phyloP scores from a whole-genome alignment of 2,113 vertebrate genomes.

The Thymallus thymallus region DNA sequence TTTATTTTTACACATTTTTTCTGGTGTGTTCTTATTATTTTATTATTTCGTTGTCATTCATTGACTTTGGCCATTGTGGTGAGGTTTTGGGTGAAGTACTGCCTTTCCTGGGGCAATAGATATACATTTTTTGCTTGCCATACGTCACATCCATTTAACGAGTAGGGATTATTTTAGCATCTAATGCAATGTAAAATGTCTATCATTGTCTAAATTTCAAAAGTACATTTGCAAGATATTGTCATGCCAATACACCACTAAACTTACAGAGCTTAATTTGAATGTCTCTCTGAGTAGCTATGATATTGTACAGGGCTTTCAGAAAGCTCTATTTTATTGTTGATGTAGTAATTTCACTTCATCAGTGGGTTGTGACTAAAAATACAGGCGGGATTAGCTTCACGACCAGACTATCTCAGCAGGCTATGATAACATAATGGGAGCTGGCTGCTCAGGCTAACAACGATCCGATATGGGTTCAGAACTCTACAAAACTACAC shows the following conservation, averaged over 20 bases:
- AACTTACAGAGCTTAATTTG: conserved; percentile 57
- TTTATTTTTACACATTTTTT: neutral
- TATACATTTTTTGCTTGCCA: neutral
- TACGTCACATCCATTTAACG: conserved; percentile 22
- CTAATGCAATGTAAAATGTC: conserved; percentile 44
- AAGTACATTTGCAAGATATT: conserved; percentile 45
- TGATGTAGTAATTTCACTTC: conserved; percentile 76
- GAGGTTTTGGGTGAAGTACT: neutral
- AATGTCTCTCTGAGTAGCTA: conserved; percentile 54
- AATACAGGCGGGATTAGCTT: conserved; percentile 76
- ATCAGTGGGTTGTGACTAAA: conserved; percentile 77
- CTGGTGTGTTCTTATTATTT: neutral
- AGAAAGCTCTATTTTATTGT: conserved; percentile 68
- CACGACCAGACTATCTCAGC: conserved; percentile 67
- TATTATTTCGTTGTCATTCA: neutral
- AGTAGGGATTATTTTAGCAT: conserved; percentile 44
- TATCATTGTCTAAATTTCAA: conserved; percentile 52
- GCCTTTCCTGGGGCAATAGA: neutral
- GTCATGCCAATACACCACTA: conserved; percentile 30
- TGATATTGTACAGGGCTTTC: conserved; percentile 68
- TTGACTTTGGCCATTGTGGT: neutral
- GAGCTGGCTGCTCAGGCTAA: conserved; percentile 64
- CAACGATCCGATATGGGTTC: conserved; percentile 66
- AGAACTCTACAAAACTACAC: conserved; percentile 57
- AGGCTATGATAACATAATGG: conserved; percentile 73